Evolutionary conservation across 2,888 invertebrate species (phyloP).

Genomic region (Platycnemis pennipes): DNA sequence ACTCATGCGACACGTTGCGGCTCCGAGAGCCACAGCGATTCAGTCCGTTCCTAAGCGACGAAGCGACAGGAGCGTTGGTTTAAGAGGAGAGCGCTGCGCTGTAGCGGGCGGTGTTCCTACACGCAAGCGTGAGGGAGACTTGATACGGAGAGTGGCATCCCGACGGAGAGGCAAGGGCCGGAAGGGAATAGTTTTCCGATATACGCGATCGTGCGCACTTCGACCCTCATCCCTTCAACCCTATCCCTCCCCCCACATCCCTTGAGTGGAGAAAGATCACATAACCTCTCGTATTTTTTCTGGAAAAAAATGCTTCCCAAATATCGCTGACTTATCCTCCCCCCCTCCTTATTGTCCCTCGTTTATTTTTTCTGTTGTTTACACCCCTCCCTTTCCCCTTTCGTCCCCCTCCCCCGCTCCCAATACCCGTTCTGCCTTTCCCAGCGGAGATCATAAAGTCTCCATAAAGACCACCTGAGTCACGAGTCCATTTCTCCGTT

Average conservation of each 20-base stretch:
- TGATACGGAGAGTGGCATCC: not conserved
- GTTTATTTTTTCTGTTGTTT: not conserved
- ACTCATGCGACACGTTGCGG: slow-evolving; percentile 68
- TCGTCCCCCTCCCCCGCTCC: not conserved
- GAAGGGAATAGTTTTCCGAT: not conserved
- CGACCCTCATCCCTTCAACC: not conserved
- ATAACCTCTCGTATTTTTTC: not conserved
- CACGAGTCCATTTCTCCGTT: not conserved
- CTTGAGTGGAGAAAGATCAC: not conserved
- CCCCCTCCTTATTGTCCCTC: not conserved
- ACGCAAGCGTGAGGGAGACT: not conserved
- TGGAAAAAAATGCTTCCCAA: not conserved
- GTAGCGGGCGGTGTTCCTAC: not conserved
- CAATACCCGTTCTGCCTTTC: not conserved
- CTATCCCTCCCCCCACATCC: not conserved
- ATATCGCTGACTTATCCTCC: not conserved
- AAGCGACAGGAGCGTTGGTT: slow-evolving; percentile 59
- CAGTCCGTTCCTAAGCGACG: slow-evolving; percentile 67
- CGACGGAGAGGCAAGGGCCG: not conserved
- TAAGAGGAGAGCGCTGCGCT: not conserved
- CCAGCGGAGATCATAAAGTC: not conserved
- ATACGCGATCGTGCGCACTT: not conserved
- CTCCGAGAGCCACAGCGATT: slow-evolving; percentile 52
- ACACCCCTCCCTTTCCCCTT: not conserved
- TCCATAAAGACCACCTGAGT: not conserved